phyloP scores from a whole-genome alignment of 1,140 invertebrate species.

The Ips nitidus region DNA sequence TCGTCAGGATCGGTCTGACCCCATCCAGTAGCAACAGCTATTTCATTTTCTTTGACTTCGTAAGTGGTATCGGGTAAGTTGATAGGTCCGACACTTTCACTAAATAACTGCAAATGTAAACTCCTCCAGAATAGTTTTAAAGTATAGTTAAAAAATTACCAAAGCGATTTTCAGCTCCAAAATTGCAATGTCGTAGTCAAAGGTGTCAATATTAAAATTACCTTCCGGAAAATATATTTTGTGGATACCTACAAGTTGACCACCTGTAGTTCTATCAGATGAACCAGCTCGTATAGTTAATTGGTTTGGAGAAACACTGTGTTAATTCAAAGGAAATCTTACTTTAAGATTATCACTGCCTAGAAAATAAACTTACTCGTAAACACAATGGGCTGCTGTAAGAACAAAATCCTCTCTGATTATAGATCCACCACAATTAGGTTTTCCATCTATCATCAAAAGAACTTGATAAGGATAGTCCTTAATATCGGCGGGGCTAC shows the following conservation, averaged over 20 bases:
- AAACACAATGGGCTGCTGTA: slow-evolving; percentile 32
- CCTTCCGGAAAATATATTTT: slow-evolving; percentile 14
- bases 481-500: slow-evolving; percentile 26
- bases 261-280: slow-evolving; percentile 22
- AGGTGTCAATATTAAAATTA: slow-evolving; percentile 28
- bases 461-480: slow-evolving; percentile 36
- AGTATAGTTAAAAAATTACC: slow-evolving; percentile 9
- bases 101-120: slow-evolving; percentile 6
- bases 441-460: slow-evolving; percentile 16
- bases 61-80: slow-evolving; percentile 11
- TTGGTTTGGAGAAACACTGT: slow-evolving; percentile 14
- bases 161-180: slow-evolving; percentile 11
- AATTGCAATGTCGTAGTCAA: slow-evolving; percentile 31
- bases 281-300: slow-evolving; percentile 26
- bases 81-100: slow-evolving; percentile 8
- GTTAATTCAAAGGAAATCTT: neutral
- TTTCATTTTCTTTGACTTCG: slow-evolving; percentile 20
- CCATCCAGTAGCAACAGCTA: slow-evolving; percentile 29
- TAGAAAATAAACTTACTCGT: slow-evolving; percentile 21
- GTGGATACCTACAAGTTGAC: slow-evolving; percentile 22
- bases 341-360: too few species aligned
- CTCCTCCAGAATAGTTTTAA: neutral
- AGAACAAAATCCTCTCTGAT: slow-evolving; percentile 21
- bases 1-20: slow-evolving; percentile 32
- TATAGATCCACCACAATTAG: slow-evolving; percentile 29